These are phyloP conservation scores for Melipona quadrifasciata DNA, from an alignment of 1,140 invertebrate genomes.

Conservation along the genomic window DNA sequence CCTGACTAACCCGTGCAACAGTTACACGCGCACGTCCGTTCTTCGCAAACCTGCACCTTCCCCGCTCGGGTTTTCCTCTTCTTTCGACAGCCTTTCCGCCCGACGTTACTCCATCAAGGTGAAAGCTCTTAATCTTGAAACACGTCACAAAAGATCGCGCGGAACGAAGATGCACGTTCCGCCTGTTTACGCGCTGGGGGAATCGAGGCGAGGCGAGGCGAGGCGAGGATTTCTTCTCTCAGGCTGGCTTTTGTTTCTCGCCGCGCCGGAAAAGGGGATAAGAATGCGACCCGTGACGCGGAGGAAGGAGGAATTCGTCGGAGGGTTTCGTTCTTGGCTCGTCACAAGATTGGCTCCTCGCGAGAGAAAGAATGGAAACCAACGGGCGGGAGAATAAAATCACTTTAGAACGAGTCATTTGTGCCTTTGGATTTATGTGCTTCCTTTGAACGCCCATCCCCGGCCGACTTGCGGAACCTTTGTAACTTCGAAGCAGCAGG, in stretches of 20 bases:
- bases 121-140: constrained; percentile 44
- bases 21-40: not conserved
- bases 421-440: constrained; percentile 36
- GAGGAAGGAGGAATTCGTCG: constrained; percentile 2
- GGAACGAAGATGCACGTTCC: not conserved
- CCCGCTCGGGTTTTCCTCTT: not conserved
- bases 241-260: constrained; percentile 14
- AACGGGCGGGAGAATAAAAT: constrained; percentile 17
- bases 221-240: not conserved
- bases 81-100: constrained; percentile 5
- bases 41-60: not conserved
- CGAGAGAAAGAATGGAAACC: not conserved
- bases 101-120: not conserved
- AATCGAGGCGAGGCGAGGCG: constrained; percentile 7
- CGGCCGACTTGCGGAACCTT: not conserved
- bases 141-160: constrained; percentile 3
- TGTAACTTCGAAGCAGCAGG: not conserved
- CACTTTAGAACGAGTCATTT: constrained; percentile 46
- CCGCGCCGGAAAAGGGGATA: not conserved
- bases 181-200: constrained; percentile 17
- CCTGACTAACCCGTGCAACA: not conserved
- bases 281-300: constrained; percentile 12
- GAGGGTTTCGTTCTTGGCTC: constrained; percentile 8
- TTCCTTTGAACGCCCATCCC: constrained; percentile 15
- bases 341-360: constrained; percentile 22